phyloP scores from a whole-genome alignment of 2,888 invertebrate species.

The Nephrocerus scutellatus region DNA sequence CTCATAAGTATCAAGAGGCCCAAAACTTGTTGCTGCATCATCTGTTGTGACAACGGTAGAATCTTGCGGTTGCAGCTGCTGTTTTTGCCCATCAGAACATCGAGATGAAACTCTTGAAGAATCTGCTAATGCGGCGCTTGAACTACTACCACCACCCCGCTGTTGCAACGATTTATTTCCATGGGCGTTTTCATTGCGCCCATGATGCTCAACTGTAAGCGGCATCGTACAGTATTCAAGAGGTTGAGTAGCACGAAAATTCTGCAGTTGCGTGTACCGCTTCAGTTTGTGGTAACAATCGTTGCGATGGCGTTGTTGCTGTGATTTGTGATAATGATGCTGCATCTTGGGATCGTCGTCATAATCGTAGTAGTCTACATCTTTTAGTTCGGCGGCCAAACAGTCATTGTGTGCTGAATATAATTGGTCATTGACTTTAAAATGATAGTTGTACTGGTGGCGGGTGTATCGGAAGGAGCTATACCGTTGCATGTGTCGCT shows the following conservation, averaged over 20 bases:
- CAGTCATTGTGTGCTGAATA: slow-evolving; percentile 23
- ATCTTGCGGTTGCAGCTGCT: neutral
- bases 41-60: too few relatives aligned
- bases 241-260: slow-evolving; percentile 30
- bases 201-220: slow-evolving; percentile 32
- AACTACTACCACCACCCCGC: slow-evolving; percentile 5
- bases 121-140: slow-evolving; percentile 3
- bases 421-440: slow-evolving; percentile 27
- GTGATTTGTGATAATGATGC: too few relatives aligned
- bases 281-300: slow-evolving; percentile 29
- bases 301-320: slow-evolving; percentile 16
- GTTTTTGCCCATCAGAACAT: slow-evolving; percentile 14
- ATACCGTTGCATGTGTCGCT: slow-evolving; percentile 35
- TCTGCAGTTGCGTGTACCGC: slow-evolving; percentile 30
- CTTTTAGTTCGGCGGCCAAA: too few relatives aligned
- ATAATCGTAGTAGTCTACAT: slow-evolving; percentile 23
- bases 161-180: slow-evolving; percentile 15
- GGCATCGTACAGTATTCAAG: slow-evolving; percentile 31
- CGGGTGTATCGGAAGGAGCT: slow-evolving; percentile 31
- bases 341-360: slow-evolving; percentile 22
- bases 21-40: slow-evolving; percentile 1
- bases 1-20: too few relatives aligned
- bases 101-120: slow-evolving; percentile 16
- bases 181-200: slow-evolving; percentile 15
- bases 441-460: slow-evolving; percentile 29